A percentile compares a stretch with the other conserved stretches of the same genome.
Conservation (phyloP, 2,797 vertebrate species). For the Pangasius mekongensis region DNA sequence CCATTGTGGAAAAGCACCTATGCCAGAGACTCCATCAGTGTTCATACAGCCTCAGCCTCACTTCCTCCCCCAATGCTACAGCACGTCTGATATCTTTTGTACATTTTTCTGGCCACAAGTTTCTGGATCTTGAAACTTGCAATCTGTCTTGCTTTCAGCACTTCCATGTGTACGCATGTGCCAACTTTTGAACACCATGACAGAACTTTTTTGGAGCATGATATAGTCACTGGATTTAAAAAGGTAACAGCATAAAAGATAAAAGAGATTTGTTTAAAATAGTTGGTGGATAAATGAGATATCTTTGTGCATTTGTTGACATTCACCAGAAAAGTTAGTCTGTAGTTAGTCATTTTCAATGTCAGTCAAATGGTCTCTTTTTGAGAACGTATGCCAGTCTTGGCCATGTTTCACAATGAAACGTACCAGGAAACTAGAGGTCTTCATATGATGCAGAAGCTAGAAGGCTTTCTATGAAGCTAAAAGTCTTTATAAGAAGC, state of each 20-base stretch:
- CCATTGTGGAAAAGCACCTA: conserved; percentile 5
- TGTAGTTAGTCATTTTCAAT: background rate
- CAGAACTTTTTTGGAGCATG: background rate
- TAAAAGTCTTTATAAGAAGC: background rate
- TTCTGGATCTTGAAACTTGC: background rate
- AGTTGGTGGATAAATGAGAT: background rate
- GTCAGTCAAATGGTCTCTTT: background rate
- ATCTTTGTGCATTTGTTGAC: background rate
- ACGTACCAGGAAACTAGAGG: background rate
- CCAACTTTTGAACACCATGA: background rate
- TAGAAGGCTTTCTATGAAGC: background rate
- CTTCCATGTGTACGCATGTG: background rate
- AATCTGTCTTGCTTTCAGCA: background rate
- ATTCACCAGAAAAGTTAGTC: background rate
- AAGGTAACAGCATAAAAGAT: background rate
- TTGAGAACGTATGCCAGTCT: background rate
- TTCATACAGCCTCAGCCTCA: background rate
- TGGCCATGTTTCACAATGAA: background rate
- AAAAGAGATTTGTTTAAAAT: background rate
- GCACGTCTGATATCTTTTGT: background rate
- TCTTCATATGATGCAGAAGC: conserved; percentile 27
- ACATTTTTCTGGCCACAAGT: background rate
- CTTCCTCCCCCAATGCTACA: background rate
- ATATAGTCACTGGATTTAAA: background rate
- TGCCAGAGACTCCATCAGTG: background rate